Percentiles rank a stretch among this genome's conserved stretches.
phyloP scores from a whole-genome alignment of 2,113 vertebrate species.

The Hypocryptadius cinnamomeus region DNA sequence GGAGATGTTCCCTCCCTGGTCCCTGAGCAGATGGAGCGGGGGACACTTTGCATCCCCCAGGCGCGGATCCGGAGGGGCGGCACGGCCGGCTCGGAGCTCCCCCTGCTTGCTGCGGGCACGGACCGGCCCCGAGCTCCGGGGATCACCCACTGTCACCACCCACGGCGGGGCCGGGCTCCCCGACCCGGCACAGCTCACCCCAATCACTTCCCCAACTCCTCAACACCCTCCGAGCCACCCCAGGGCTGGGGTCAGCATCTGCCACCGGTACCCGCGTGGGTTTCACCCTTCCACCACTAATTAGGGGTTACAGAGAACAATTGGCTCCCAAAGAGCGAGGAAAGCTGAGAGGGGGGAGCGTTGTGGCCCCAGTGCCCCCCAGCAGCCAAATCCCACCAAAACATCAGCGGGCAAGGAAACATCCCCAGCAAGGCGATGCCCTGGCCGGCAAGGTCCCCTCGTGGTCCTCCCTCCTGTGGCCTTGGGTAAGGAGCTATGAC shows the following conservation, averaged over 20 bases:
- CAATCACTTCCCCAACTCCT: accelerated
- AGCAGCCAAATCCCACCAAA: background rate
- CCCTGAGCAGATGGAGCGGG: too few species aligned
- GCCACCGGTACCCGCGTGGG: accelerated
- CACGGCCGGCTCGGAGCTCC: background rate
- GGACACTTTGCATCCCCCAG: accelerated
- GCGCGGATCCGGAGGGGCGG: background rate
- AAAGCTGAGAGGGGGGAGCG: too few species aligned
- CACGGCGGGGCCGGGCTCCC: accelerated
- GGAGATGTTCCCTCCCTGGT: accelerated
- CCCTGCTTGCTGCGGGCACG: background rate
- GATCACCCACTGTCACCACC: background rate
- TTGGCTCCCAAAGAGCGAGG: background rate
- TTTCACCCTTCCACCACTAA: background rate
- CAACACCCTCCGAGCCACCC: accelerated
- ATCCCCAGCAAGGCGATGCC: background rate
- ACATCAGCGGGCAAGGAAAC: background rate
- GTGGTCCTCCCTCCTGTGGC: accelerated
- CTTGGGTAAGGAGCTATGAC: background rate
- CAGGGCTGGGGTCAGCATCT: accelerated
- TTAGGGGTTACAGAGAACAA: background rate
- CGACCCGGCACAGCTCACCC: accelerated
- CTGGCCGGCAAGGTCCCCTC: background rate
- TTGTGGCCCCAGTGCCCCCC: background rate
- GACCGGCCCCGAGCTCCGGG: background rate